Conservation (phyloP, 2,888 invertebrate species). For the Sinohyriopsis cumingii region DNA sequence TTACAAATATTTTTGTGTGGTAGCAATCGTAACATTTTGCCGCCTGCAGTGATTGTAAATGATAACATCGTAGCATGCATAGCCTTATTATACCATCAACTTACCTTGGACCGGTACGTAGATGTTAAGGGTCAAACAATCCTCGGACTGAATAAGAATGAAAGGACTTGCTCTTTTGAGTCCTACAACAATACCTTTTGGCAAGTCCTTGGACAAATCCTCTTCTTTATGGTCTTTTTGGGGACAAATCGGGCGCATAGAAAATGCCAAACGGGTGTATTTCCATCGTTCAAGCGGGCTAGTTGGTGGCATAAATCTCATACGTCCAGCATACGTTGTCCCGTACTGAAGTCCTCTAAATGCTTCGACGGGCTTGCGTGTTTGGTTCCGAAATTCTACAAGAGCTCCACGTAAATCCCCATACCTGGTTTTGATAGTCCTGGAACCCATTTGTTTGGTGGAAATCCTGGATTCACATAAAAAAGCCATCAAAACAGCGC, state of each 20-base stretch:
- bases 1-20: too few species aligned
- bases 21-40: too few species aligned
- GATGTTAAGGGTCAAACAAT: conserved; percentile 96
- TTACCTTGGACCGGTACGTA: conserved; percentile 81
- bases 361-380: conserved; percentile 82
- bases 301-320: conserved; percentile 96
- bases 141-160: conserved; percentile 94
- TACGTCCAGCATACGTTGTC: conserved; percentile 88
- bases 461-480: too few species aligned
- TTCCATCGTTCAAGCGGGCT: conserved; percentile 88
- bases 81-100: too few species aligned
- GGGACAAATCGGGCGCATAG: conserved; percentile 89
- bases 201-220: conserved; percentile 81
- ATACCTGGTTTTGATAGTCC: conserved; percentile 83
- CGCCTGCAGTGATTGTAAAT: too few species aligned
- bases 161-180: conserved; percentile 80
- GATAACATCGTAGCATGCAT: too few species aligned
- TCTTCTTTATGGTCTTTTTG: conserved; percentile 86
- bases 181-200: conserved; percentile 91
- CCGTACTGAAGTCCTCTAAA: conserved; percentile 94
- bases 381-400: conserved; percentile 32
- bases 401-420: conserved; percentile 83
- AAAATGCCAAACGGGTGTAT: conserved; percentile 79
- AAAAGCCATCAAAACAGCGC: too few species aligned
- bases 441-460: conserved; percentile 70